Base-by-base conservation (phyloP, 2,888 invertebrate genomes). In the Drosophila meridionalis region DNA sequence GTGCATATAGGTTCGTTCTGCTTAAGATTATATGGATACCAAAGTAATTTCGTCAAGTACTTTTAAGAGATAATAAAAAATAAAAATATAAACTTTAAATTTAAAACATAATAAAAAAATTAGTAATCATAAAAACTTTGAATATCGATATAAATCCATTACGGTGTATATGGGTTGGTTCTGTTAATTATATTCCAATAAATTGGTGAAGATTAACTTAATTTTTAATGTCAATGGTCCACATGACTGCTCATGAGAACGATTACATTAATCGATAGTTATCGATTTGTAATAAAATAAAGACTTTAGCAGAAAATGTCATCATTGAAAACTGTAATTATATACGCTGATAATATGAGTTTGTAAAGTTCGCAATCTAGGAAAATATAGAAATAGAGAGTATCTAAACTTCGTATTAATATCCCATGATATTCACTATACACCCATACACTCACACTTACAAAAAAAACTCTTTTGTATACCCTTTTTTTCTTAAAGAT, bases 401-500 rank as follows among this genome's bases (percentile, higher is more conserved):
- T 47, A 32, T 20, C 14, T n/a, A 5, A 8, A 7, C 6, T 36
- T 28, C 20, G 6, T 2, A 45, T 38, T 20, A 9, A 26, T 14
- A 9, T 45, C 7, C 9, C 8, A 20, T 12, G n/a, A 14, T 14
- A 0, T 6, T 14, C 40, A 6, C 20, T 20, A 12, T 43, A 26
- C 32, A 20, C 20, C 5, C 20, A 14, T 34, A 12, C 8, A n/a
- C 14, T 34, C 9, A 9, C 14, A 34, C 36, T 20, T 0, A n/a
- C 9, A 50, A 6, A 59, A 38, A 50, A 6, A 59, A 38, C 30
- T 48, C 38, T 30, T 48, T 38, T 30, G 12, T 50, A 40, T 32
- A 9, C 14, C 20, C n/a, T 47, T 48, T 58, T 55, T 26, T 47
- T 26, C 32, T 28, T 14, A 6, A 20, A 45, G 9, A 26, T 45